These are phyloP conservation scores for Sialia sialis DNA, from an alignment of 2,113 vertebrate species.

Conservation along the genomic window DNA sequence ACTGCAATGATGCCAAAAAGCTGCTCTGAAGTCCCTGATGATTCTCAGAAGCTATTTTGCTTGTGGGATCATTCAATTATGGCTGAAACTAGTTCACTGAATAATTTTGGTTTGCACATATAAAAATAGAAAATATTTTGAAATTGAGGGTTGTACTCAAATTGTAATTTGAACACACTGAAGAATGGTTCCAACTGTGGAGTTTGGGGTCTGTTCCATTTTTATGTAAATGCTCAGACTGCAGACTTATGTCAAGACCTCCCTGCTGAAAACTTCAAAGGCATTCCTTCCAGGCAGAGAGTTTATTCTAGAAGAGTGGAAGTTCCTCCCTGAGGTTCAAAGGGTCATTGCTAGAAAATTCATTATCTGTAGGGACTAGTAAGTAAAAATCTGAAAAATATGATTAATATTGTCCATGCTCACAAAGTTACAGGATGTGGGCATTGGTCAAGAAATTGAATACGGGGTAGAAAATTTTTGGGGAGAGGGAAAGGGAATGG, in stretches of 20 bases:
- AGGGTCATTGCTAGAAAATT: neutral
- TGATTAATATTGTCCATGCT: neutral
- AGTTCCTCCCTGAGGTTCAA: neutral
- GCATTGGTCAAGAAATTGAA: neutral
- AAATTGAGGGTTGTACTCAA: neutral
- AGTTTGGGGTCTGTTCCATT: neutral
- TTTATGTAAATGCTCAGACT: neutral
- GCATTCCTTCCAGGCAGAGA: neutral
- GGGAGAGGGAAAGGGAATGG: accelerated
- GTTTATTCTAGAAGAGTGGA: neutral
- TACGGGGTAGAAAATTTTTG: accelerated
- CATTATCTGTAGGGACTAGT: neutral
- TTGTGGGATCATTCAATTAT: neutral
- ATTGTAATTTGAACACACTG: neutral
- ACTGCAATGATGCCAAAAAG: neutral
- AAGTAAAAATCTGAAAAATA: neutral
- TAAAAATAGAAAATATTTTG: constrained; percentile 21
- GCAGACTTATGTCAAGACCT: constrained; percentile 2
- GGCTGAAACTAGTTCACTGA: constrained; percentile 1
- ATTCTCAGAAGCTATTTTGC: neutral
- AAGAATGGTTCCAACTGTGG: neutral
- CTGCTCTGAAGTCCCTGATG: neutral
- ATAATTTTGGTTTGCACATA: neutral
- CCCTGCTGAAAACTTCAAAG: constrained; percentile 21
- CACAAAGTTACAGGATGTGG: neutral